Percentiles rank a stretch among this genome's conserved stretches.
Evolutionary conservation across 64 coral and sea anemone species (phyloP).

Genomic region (Montipora capricornis): DNA sequence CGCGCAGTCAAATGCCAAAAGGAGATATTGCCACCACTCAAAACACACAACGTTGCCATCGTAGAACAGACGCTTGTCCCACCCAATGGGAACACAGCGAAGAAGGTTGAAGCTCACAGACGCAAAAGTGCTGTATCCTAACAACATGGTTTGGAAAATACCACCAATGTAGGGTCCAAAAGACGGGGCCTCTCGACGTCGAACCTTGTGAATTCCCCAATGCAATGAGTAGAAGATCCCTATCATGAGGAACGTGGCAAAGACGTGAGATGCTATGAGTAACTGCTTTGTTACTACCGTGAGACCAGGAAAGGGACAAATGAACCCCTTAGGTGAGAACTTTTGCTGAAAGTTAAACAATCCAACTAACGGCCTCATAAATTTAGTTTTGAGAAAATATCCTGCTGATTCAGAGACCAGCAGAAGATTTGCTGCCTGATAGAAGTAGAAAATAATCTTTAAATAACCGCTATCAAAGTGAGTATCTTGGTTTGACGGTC

Average conservation of each 20-base stretch:
- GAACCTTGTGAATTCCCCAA: constrained; percentile 14
- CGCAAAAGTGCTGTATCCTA: constrained; percentile 82
- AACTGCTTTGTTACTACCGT: constrained; percentile 71
- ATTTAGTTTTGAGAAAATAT: constrained; percentile 22
- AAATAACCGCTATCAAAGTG: constrained; percentile 62
- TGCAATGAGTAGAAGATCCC: constrained; percentile 32
- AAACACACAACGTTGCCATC: constrained; percentile 69
- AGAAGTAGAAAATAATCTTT: constrained; percentile 87
- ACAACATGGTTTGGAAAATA: constrained; percentile 80
- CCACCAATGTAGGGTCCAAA: constrained; percentile 80
- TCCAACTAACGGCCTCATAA: constrained; percentile 64
- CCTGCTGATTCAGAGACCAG: constrained; percentile 31
- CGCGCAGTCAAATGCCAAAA: constrained; percentile 57
- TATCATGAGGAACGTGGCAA: constrained; percentile 41
- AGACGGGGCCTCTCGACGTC: constrained; percentile 9
- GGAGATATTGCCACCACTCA: constrained; percentile 78
- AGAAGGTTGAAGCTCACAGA: constrained; percentile 57
- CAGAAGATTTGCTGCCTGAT: constrained; percentile 70
- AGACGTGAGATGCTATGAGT: constrained; percentile 46
- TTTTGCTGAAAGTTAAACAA: constrained; percentile 80
- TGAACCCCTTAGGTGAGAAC: neutral
- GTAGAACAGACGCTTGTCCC: constrained; percentile 56
- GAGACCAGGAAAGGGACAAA: constrained; percentile 81
- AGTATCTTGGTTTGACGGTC: neutral
- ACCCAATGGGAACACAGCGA: constrained; percentile 53